Percentiles rank a stretch among this genome's conserved stretches.
Conservation (phyloP, 2,888 invertebrate genomes). For the Agrotis exclamationis region DNA sequence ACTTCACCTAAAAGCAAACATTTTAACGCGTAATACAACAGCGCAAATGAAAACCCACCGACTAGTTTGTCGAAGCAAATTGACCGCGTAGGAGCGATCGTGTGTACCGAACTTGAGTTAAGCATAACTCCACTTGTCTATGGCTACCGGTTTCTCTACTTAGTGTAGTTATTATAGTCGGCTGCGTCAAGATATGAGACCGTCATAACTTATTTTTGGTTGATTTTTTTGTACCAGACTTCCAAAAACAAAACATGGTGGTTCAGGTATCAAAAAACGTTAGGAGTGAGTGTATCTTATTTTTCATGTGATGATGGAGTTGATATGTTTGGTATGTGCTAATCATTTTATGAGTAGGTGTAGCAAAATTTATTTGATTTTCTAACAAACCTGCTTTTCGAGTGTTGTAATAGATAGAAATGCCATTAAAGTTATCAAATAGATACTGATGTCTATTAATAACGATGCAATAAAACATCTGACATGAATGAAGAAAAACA, state of each 20-base stretch:
- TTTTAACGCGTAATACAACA: conserved; percentile 61
- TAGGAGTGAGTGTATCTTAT: not conserved
- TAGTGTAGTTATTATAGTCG: conserved; percentile 48
- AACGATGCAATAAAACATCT: conserved; percentile 52
- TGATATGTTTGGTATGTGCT: conserved; percentile 16
- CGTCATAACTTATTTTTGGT: not conserved
- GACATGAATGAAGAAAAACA: conserved; percentile 58
- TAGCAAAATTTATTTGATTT: conserved; percentile 27
- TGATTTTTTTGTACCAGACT: conserved; percentile 8
- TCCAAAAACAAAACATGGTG: conserved; percentile 18
- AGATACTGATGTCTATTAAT: conserved; percentile 47
- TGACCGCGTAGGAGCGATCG: conserved; percentile 77
- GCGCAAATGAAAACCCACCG: conserved; percentile 63
- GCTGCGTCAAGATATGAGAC: conserved; percentile 24
- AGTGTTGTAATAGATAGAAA: conserved; percentile 27
- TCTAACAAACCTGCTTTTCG: conserved; percentile 23
- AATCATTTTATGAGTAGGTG: conserved; percentile 15
- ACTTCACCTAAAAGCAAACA: conserved; percentile 53
- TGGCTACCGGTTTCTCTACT: conserved; percentile 81
- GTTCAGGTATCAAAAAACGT: not conserved
- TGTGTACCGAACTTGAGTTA: conserved; percentile 76
- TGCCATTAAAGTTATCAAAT: conserved; percentile 37
- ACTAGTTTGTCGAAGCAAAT: conserved; percentile 79
- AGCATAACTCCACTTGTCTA: conserved; percentile 81
- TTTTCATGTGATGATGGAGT: not conserved